Evolutionary conservation across 1,140 invertebrate species (phyloP).

Genomic region (Nasonia giraulti): DNA sequence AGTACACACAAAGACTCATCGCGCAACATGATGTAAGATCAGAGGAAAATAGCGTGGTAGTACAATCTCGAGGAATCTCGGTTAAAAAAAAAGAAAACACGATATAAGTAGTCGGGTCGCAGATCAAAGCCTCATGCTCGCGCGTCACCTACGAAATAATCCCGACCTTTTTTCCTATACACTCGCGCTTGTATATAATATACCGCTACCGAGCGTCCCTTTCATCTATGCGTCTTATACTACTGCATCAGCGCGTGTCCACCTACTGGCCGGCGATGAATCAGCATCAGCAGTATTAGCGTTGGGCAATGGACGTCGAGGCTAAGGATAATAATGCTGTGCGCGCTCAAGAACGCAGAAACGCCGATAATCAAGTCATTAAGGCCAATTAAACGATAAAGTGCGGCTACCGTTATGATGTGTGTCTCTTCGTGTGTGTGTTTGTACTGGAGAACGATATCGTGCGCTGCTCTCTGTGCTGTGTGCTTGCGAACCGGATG

Average conservation of each 20-base stretch:
- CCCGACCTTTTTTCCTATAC: not conserved
- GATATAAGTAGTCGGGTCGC: too few relatives aligned
- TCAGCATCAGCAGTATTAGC: not conserved
- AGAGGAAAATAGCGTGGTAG: not conserved
- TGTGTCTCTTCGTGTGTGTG: not conserved
- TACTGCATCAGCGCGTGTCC: not conserved
- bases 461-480: not conserved
- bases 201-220: not conserved
- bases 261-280: slow-evolving; percentile 19
- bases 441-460: not conserved
- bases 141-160: not conserved
- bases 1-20: not conserved
- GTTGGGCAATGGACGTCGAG: slow-evolving; percentile 26
- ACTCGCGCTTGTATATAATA: not conserved
- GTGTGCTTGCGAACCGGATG: not conserved
- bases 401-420: not conserved
- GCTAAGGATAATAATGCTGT: not conserved
- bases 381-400: slow-evolving; percentile 40
- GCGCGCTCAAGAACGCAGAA: not conserved
- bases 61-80: not conserved
- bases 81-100: not conserved
- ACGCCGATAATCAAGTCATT: slow-evolving; percentile 41
- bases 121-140: too few relatives aligned
- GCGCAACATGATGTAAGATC: not conserved
- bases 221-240: not conserved